Percentiles rank a stretch among this genome's conserved stretches.
Evolutionary conservation across 2,888 invertebrate genomes (phyloP).

Genomic region (Melipona beecheii): DNA sequence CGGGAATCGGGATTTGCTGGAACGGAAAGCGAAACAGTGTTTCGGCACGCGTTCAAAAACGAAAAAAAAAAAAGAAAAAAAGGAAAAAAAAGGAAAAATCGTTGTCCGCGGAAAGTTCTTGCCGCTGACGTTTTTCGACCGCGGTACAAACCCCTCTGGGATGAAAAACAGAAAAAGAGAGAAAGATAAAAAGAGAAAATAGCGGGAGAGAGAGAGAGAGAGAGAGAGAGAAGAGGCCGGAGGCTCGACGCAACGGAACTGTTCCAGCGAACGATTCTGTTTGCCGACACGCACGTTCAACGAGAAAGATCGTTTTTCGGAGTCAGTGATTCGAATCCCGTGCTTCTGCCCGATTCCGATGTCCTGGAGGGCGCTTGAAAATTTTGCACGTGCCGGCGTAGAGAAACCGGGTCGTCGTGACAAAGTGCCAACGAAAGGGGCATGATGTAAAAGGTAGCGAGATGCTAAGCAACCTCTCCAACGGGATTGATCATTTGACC

Average conservation of each 20-base stretch:
- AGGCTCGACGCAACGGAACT: slow-evolving; percentile 44
- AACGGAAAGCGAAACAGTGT: slow-evolving; percentile 60
- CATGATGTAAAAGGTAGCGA: not conserved
- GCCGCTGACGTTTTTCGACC: slow-evolving; percentile 67
- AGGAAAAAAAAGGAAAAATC: slow-evolving; percentile 37
- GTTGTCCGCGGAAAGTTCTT: slow-evolving; percentile 53
- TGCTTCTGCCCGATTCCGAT: slow-evolving; percentile 55
- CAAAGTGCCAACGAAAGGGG: not conserved
- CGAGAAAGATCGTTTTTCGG: slow-evolving; percentile 81
- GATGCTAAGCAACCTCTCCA: not conserved
- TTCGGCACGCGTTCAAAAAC: slow-evolving; percentile 32
- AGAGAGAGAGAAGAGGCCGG: slow-evolving; percentile 14
- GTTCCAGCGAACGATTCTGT: slow-evolving; percentile 80
- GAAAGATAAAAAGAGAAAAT: not conserved
- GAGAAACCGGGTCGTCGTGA: slow-evolving; percentile 41
- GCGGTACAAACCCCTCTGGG: slow-evolving; percentile 46
- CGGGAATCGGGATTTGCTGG: slow-evolving; percentile 62
- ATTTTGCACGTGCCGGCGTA: slow-evolving; percentile 65
- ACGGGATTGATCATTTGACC: not conserved
- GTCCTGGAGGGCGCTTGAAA: slow-evolving; percentile 61
- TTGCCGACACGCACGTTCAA: slow-evolving; percentile 80
- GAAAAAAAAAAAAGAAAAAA: too few species aligned
- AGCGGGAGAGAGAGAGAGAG: not conserved
- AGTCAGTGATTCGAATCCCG: slow-evolving; percentile 79
- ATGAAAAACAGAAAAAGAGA: not conserved